Percentiles rank a stretch among this genome's conserved stretches.
Conservation (phyloP, 2,113 vertebrate genomes). For the Etheostoma spectabile region DNA sequence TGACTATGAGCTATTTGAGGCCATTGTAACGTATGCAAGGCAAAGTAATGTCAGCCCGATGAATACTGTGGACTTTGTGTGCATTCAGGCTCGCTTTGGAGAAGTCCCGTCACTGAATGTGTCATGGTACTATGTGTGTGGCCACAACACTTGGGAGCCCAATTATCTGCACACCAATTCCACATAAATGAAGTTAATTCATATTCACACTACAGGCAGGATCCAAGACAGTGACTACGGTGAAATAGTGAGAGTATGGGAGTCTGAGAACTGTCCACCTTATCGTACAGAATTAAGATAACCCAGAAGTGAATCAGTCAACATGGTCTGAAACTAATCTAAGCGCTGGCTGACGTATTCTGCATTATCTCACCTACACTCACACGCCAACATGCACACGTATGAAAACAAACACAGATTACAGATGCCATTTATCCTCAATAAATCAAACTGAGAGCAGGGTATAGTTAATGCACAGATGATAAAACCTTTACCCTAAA, state of each 20-base stretch:
- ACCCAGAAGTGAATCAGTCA: conserved; percentile 74
- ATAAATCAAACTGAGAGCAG: conserved; percentile 60
- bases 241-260: conserved; percentile 59
- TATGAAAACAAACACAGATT: conserved; percentile 70
- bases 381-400: conserved; percentile 27
- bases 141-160: conserved; percentile 2
- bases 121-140: conserved; percentile 18
- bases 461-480: conserved; percentile 31
- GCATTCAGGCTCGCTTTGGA: conserved; percentile 11
- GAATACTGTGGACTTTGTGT: conserved; percentile 1
- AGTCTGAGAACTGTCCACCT: conserved; percentile 65
- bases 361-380: conserved; percentile 72
- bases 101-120: conserved; percentile 3
- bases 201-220: conserved; percentile 31
- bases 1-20: conserved; percentile 46
- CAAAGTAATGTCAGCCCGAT: conserved; percentile 16
- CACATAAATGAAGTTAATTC: conserved; percentile 1
- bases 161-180: conserved; percentile 27
- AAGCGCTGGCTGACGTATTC: conserved; percentile 61
- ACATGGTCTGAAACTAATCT: conserved; percentile 59
- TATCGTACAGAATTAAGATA: conserved; percentile 77
- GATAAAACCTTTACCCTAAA: conserved; percentile 49
- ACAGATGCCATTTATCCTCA: conserved; percentile 63
- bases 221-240: conserved; percentile 9
- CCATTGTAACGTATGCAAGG: conserved; percentile 25